These are phyloP conservation scores for Bilobella aurantiaca DNA, from an alignment of 1,140 invertebrate species.

Conservation along the genomic window DNA sequence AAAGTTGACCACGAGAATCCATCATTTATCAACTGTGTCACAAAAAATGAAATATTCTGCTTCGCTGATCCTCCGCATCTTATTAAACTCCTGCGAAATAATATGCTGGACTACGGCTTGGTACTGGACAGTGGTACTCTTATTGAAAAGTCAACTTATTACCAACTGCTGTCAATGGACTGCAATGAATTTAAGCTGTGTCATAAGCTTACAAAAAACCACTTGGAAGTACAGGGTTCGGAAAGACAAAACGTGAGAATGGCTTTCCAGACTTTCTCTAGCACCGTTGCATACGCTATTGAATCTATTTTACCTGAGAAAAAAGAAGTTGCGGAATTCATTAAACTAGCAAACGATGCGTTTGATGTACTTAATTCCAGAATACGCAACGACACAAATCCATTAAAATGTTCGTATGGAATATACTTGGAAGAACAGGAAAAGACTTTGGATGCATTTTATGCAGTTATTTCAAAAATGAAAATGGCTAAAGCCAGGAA, in stretches of 20 bases:
- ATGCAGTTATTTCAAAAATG: not conserved
- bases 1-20: slow-evolving; percentile 15
- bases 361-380: not conserved
- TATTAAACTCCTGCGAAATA: slow-evolving; percentile 35
- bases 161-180: not conserved
- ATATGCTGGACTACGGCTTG: slow-evolving; percentile 35
- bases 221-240: not conserved
- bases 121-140: not conserved
- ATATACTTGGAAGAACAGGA: not conserved
- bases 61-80: slow-evolving; percentile 34
- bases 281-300: not conserved
- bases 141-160: no score
- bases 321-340: not conserved
- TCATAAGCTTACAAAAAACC: not conserved
- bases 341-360: not conserved
- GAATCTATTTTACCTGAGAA: not conserved
- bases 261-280: not conserved
- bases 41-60: slow-evolving; percentile 26
- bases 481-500: not conserved
- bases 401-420: not conserved
- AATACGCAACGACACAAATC: not conserved
- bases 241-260: not conserved
- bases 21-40: slow-evolving; percentile 28
- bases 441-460: not conserved
- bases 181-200: not conserved